Evolutionary conservation across 2,888 invertebrate species (phyloP).

Genomic region (Noctua pronuba): DNA sequence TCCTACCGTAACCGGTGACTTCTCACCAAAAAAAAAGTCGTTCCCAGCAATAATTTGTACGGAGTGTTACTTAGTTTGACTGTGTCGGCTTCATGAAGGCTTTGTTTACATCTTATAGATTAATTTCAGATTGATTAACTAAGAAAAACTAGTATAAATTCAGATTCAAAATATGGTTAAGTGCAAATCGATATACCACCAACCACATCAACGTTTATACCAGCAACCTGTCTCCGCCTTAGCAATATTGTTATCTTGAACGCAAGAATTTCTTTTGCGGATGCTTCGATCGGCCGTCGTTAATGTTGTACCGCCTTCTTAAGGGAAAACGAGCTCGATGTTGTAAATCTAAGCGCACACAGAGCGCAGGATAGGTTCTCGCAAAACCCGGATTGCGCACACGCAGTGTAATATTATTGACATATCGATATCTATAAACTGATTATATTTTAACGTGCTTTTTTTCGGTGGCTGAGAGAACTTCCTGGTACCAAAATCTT

Average conservation of each 20-base stretch:
- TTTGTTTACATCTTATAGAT: no score
- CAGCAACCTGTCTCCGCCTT: background rate
- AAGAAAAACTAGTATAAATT: background rate
- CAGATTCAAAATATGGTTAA: conserved; percentile 9
- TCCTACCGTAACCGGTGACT: background rate
- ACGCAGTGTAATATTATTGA: background rate
- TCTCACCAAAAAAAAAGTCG: background rate
- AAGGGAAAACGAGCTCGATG: conserved; percentile 24
- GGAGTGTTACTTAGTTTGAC: no score
- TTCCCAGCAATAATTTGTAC: no score
- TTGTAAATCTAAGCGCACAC: conserved; percentile 10
- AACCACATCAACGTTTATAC: no score
- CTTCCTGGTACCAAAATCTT: background rate
- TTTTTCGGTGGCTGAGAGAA: background rate
- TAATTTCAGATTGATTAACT: background rate
- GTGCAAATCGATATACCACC: background rate
- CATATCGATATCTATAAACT: background rate
- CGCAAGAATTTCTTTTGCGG: conserved; percentile 8
- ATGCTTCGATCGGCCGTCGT: background rate
- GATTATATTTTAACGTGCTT: background rate
- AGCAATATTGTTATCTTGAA: conserved; percentile 25
- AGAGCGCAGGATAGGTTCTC: background rate
- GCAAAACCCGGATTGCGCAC: background rate
- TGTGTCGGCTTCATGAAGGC: no score
- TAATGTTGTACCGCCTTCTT: conserved; percentile 7